Percentiles rank a stretch among this genome's conserved stretches.
These are phyloP conservation scores for Bellardia bayeri DNA, from an alignment of 2,888 invertebrate species.

Conservation along the genomic window DNA sequence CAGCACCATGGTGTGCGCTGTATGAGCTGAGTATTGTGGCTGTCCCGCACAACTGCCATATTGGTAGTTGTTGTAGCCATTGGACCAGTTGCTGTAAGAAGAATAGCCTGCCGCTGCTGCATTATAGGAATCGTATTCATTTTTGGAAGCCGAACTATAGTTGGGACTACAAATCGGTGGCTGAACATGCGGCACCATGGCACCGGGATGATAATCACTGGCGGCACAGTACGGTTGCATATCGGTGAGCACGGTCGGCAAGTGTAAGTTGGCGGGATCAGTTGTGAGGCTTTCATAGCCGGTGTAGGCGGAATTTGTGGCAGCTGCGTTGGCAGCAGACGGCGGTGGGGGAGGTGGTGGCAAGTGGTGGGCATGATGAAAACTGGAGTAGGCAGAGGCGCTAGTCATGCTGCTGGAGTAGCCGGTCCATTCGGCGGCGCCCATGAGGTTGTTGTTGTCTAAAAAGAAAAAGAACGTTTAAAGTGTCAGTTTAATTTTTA, in stretches of 20 bases:
- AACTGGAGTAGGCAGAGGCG: constrained; percentile 76
- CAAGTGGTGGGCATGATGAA: constrained; percentile 78
- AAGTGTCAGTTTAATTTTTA: not conserved
- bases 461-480: constrained; percentile 76
- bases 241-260: constrained; percentile 87
- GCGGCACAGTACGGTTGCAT: constrained; percentile 85
- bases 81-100: constrained; percentile 84
- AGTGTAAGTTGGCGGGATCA: constrained; percentile 85
- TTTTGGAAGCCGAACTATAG: constrained; percentile 79
- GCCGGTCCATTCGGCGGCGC: constrained; percentile 87
- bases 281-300: constrained; percentile 77
- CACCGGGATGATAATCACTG: constrained; percentile 83
- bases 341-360: constrained; percentile 84
- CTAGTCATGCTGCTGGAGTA: constrained; percentile 83
- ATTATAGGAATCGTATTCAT: constrained; percentile 82
- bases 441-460: constrained; percentile 86
- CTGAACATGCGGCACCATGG: constrained; percentile 77
- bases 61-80: constrained; percentile 90
- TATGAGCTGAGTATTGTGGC: constrained; percentile 79
- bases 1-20: constrained; percentile 88
- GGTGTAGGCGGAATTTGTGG: constrained; percentile 75
- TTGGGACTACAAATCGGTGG: constrained; percentile 79
- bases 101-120: constrained; percentile 80
- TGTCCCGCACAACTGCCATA: constrained; percentile 85
- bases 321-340: constrained; percentile 78